Evolutionary conservation across 2,888 invertebrate species (phyloP).

Genomic region (Plebejus anna): DNA sequence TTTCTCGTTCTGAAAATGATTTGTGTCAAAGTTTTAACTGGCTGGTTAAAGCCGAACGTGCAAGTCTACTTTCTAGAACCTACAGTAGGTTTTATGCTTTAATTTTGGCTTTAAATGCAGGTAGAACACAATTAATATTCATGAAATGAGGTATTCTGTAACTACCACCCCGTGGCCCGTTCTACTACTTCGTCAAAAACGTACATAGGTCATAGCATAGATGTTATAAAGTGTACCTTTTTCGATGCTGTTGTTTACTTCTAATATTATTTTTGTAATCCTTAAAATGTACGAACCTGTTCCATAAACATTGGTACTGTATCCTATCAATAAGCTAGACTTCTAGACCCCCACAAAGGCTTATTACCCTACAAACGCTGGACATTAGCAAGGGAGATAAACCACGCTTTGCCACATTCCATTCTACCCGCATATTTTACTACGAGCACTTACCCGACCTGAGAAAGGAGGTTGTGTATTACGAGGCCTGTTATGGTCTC

Average conservation of each 20-base stretch:
- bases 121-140: too few species aligned
- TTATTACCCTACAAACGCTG: constrained; percentile 51
- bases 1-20: neutral
- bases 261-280: too few species aligned
- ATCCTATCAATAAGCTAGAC: constrained; percentile 40
- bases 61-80: neutral
- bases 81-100: neutral
- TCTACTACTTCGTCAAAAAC: too few species aligned
- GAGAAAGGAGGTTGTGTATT: neutral
- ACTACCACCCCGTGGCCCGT: too few species aligned
- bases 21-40: neutral
- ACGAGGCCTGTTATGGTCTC: neutral
- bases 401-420: constrained; percentile 32
- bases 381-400: constrained; percentile 52
- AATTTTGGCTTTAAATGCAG: neutral
- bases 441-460: neutral
- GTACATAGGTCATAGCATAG: too few species aligned
- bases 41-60: neutral
- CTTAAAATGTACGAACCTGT: constrained; percentile 31
- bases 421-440: constrained; percentile 21
- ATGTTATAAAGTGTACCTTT: too few species aligned
- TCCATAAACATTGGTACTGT: constrained; percentile 24
- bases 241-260: too few species aligned
- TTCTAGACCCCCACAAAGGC: constrained; percentile 50
- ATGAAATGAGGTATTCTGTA: too few species aligned